phyloP scores from a whole-genome alignment of 2,113 vertebrate species.

The Phasianus colchicus region DNA sequence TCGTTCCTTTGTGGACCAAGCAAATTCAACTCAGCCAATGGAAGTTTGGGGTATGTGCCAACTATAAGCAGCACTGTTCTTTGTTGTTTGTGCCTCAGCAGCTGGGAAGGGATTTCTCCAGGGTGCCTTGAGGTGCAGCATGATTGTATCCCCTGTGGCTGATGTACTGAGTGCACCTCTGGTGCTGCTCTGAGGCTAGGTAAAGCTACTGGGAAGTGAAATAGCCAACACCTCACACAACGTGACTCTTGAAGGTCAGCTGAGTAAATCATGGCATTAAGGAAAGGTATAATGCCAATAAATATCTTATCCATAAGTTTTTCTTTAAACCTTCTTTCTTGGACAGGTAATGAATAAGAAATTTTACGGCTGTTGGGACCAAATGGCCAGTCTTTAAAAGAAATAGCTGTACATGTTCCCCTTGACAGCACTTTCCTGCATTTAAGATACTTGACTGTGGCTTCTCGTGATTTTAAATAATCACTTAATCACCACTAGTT shows the following conservation, averaged over 20 bases:
- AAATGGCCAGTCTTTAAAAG: not conserved
- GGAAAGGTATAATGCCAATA: not conserved
- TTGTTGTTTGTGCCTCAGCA: not conserved
- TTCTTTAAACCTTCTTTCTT: not conserved
- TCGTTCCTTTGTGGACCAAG: not conserved
- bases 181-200: not conserved
- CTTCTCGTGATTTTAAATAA: not conserved
- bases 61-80: not conserved
- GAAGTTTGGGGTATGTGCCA: not conserved
- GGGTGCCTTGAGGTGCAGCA: not conserved
- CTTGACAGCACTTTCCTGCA: not conserved
- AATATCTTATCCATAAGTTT: not conserved
- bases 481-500: not conserved
- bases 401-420: not conserved
- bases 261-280: not conserved
- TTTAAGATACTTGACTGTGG: not conserved
- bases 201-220: not conserved
- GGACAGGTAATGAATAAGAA: not conserved
- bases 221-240: not conserved
- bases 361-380: not conserved
- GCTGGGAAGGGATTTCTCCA: not conserved
- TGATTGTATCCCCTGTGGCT: not conserved
- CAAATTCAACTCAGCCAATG: not conserved
- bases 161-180: not conserved
- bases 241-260: not conserved